Conservation (phyloP, 2,888 invertebrate genomes). For the Meta bourneti region DNA sequence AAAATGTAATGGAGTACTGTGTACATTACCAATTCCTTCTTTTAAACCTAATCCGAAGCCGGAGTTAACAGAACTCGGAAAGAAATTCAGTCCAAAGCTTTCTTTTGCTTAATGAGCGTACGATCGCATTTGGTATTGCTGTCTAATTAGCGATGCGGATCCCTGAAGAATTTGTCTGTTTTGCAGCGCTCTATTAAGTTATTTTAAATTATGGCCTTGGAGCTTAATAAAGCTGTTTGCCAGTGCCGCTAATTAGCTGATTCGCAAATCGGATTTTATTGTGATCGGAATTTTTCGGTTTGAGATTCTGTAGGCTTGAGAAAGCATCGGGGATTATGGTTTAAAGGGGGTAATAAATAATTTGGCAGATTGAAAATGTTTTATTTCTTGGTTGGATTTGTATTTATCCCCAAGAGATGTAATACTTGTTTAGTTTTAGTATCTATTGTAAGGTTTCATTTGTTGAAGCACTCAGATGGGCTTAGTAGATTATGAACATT, state of each 20-base stretch:
- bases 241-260: background rate
- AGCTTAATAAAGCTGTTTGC: background rate
- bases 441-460: too few relatives aligned
- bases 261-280: background rate
- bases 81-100: background rate
- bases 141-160: background rate
- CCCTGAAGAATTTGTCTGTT: background rate
- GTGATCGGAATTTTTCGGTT: background rate
- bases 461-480: too few relatives aligned
- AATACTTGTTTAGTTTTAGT: too few relatives aligned
- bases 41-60: background rate
- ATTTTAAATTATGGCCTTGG: background rate
- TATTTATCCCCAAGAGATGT: too few relatives aligned
- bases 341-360: too few relatives aligned
- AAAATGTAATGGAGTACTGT: background rate
- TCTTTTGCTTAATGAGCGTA: background rate
- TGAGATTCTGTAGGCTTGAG: too few relatives aligned
- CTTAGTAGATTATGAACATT: too few relatives aligned
- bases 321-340: too few relatives aligned
- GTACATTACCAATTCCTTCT: background rate
- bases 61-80: background rate
- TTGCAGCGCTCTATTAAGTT: background rate
- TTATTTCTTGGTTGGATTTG: too few relatives aligned
- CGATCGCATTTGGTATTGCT: background rate
- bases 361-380: too few relatives aligned